phyloP scores from a whole-genome alignment of 2,113 vertebrate species.

The Neolamprologus toae region DNA sequence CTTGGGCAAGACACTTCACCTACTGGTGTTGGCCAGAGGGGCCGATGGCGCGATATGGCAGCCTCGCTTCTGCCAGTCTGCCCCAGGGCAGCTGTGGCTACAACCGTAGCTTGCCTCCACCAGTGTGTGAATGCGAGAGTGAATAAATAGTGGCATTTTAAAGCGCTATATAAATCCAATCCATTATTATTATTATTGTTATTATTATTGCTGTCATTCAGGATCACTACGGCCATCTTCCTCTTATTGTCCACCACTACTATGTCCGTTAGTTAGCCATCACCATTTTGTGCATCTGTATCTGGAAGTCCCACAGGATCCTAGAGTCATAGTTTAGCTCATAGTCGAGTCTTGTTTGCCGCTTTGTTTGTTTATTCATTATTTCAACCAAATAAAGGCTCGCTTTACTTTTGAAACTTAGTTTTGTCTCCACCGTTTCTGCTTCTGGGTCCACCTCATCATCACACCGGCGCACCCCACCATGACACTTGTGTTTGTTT shows the following conservation, averaged over 20 bases:
- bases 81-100: no score
- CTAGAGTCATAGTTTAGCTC: not conserved
- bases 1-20: no score
- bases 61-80: no score
- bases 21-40: no score
- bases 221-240: not conserved
- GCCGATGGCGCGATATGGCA: no score
- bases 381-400: not conserved
- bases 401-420: not conserved
- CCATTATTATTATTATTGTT: no score
- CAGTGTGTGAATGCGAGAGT: no score
- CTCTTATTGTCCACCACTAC: not conserved
- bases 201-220: not conserved
- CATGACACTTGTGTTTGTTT: not conserved
- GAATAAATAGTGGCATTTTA: no score
- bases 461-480: fast-evolving
- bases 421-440: not conserved
- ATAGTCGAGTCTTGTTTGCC: fast-evolving
- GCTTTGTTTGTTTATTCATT: not conserved
- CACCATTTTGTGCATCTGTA: not conserved
- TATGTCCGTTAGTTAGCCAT: not conserved
- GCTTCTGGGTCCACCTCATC: not conserved
- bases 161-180: no score
- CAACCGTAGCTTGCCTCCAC: no score
- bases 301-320: not conserved